Percentiles rank a stretch among this genome's conserved stretches.
Conservation (phyloP, 2,888 invertebrate species). For the Drosophila peninsularis region DNA sequence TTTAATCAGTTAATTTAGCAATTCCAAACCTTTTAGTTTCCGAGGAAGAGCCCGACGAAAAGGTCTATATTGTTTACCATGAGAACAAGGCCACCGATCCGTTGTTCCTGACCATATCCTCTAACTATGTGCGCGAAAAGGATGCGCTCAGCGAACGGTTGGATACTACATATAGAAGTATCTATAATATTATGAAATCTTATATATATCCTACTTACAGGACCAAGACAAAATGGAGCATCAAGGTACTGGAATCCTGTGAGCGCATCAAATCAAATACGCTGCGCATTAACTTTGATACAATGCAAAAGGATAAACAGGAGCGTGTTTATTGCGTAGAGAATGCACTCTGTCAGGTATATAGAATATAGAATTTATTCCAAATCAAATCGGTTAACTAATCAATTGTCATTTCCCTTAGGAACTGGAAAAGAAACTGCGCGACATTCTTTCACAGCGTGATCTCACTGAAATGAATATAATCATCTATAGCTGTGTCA, state of each 20-base stretch:
- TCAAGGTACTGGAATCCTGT: constrained; percentile 86
- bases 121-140: constrained; percentile 86
- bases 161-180: not conserved
- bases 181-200: not conserved
- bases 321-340: constrained; percentile 87
- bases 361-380: not conserved
- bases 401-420: constrained; percentile 43
- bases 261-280: constrained; percentile 85
- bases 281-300: constrained; percentile 87
- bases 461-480: constrained; percentile 86
- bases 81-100: constrained; percentile 82
- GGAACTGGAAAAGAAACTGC: constrained; percentile 85
- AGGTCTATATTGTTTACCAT: constrained; percentile 81
- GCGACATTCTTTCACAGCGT: constrained; percentile 85
- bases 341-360: constrained; percentile 86
- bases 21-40: constrained; percentile 67
- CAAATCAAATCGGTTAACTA: not conserved
- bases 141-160: constrained; percentile 85
- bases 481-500: constrained; percentile 87
- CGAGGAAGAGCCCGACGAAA: constrained; percentile 84
- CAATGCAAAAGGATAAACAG: constrained; percentile 86
- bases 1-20: not conserved
- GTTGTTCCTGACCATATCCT: constrained; percentile 85
- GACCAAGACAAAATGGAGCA: constrained; percentile 85
- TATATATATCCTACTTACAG: constrained; percentile 49